Conservation (phyloP, 2,888 invertebrate species). For the Caenorhabditis afra region DNA sequence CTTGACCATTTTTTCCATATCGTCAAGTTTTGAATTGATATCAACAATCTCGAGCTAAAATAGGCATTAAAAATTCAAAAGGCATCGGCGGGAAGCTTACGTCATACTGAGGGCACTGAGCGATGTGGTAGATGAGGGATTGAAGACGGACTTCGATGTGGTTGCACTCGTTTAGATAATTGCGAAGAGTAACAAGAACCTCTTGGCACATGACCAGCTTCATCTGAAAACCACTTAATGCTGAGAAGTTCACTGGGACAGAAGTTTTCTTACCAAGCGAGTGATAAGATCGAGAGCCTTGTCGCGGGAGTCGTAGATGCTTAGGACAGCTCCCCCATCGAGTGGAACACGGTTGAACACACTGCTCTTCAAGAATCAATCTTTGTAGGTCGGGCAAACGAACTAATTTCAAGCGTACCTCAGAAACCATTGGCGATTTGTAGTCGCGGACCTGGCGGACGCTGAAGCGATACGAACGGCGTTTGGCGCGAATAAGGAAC, state of each 20-base stretch:
- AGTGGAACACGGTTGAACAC: conserved; percentile 36
- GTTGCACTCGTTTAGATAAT: conserved; percentile 35
- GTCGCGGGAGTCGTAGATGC: conserved; percentile 24
- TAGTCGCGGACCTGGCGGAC: conserved; percentile 33
- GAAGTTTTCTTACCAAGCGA: conserved; percentile 10
- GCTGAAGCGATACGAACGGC: conserved; percentile 26
- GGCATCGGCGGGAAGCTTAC: conserved; percentile 7
- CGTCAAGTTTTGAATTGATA: conserved; percentile 13
- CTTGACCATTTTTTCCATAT: conserved; percentile 15
- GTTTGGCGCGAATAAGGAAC: conserved; percentile 24
- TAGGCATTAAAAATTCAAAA: too few species aligned
- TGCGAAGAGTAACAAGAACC: conserved; percentile 27
- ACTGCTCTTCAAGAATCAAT: conserved; percentile 12
- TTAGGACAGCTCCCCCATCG: conserved; percentile 31
- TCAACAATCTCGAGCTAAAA: conserved; percentile 36
- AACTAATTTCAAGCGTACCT: neutral
- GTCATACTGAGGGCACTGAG: conserved; percentile 37
- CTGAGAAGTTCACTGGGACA: neutral
- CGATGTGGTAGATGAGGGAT: conserved; percentile 35
- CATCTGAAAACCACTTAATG: too few species aligned
- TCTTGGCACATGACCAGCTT: conserved; percentile 38
- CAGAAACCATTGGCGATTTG: conserved; percentile 18
- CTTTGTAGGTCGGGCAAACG: too few species aligned
- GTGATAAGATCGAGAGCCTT: conserved; percentile 39
- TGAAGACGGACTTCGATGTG: conserved; percentile 34